Base-by-base conservation (phyloP, 2,797 vertebrate genomes). In the Sebastes kiyomatsui region DNA sequence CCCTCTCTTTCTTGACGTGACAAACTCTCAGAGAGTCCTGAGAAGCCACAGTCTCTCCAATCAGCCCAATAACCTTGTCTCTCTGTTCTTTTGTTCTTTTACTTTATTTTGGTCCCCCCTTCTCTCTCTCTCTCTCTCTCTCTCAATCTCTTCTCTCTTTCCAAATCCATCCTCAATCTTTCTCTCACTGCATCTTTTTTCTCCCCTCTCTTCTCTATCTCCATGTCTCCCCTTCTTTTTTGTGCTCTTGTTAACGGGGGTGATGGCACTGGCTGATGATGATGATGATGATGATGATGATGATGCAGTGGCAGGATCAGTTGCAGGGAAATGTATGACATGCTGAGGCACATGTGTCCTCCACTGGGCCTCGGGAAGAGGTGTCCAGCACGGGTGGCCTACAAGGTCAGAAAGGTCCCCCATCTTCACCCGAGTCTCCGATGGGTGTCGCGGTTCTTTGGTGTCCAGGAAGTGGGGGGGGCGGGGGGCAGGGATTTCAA, bases 281-380 rank as follows among this genome's bases (percentile, higher is more conserved):
- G 93, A 76, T 93, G 90, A 42, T 38, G 35, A 32, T 30, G 32
- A 38, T 38, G 38, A 42, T 46, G 42, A 46, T 89, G 92, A 80
- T 92, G 93, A 76, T 93, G 90, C 97, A 98, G 98, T 97, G 98
- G 97, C 97, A 97, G 97, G 94, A 97, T 99, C 97, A 97, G 97
- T 97, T 97, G 97, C 97, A 97, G 95, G 96, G 97, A 99, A 96
- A 97, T 99, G 97, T 99, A 98, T 97, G 96, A 97, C 96, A 98
- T 99, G 97, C 97, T 99, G 95, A 97, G 97, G 95, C 97, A 97
- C 95, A 99, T 99, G 97, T 97, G 97, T 95, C 98, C 98, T 81
- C 98, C 98, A 90, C 96, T 98, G 96, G 98, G 98, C 95, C 96
- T 99, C 83, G 98, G 98, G 94, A 97, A 97, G 96, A 97, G 97